A percentile compares a stretch with the other conserved stretches of the same genome.
phyloP scores from a whole-genome alignment of 2,113 vertebrate genomes.

The Cyprinodon variegatus region DNA sequence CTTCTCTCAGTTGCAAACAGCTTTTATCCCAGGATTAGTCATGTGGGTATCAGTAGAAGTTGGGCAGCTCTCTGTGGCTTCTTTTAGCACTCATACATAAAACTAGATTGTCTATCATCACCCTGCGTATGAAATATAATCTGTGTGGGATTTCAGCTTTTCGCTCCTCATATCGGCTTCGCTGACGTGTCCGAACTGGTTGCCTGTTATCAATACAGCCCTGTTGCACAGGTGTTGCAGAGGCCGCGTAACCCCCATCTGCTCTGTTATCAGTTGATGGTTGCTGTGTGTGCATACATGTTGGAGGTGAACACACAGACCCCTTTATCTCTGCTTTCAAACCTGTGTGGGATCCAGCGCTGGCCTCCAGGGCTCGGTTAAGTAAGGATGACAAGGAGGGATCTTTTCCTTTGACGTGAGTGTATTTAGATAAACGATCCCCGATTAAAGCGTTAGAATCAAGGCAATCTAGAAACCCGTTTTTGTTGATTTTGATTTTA shows the following conservation, averaged over 20 bases:
- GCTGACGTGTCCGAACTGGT: constrained; percentile 35
- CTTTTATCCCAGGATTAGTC: constrained; percentile 1
- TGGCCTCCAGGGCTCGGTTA: not conserved
- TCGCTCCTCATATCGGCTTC: constrained; percentile 17
- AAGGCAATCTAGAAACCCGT: not conserved
- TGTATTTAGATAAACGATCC: not conserved
- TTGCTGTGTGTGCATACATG: constrained; percentile 22
- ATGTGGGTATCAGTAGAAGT: not conserved
- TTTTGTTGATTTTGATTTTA: not conserved
- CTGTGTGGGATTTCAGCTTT: not conserved
- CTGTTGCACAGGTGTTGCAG: constrained; percentile 47
- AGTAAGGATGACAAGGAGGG: constrained; percentile 12
- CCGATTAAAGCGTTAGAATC: not conserved
- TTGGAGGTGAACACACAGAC: constrained; percentile 28
- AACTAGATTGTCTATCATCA: constrained; percentile 13
- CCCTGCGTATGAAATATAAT: constrained; percentile 25
- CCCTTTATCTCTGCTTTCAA: constrained; percentile 55
- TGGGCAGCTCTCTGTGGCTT: not conserved
- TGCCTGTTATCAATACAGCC: constrained; percentile 51
- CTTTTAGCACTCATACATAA: constrained; percentile 5
- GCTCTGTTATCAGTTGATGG: constrained; percentile 55
- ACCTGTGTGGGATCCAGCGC: constrained; percentile 41
- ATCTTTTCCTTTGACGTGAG: constrained; percentile 10
- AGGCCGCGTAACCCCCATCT: constrained; percentile 40
- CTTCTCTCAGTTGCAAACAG: constrained; percentile 1